A percentile compares a stretch with the other conserved stretches of the same genome.
phyloP scores from a whole-genome alignment of 2,888 invertebrate genomes.

The Drosophila trichaetosa region DNA sequence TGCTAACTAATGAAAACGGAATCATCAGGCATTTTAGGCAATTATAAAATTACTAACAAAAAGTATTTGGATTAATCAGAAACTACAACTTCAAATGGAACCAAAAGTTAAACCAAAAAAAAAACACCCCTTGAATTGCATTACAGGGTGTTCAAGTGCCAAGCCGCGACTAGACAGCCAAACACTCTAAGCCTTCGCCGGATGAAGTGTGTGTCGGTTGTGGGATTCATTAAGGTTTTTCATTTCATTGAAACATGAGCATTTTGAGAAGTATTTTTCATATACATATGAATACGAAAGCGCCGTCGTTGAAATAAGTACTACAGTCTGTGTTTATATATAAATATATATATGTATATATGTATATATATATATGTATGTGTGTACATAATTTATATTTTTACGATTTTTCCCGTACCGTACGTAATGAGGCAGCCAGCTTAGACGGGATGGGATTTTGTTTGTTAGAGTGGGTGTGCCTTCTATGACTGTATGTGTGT shows the following conservation, averaged over 20 bases:
- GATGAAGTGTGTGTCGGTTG: conserved; percentile 29
- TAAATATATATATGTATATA: conserved; percentile 20
- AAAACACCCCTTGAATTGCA: not conserved
- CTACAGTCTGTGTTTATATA: conserved; percentile 7
- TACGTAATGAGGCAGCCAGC: conserved; percentile 61
- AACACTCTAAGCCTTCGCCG: conserved; percentile 26
- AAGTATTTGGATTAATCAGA: not conserved
- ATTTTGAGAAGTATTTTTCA: conserved; percentile 53
- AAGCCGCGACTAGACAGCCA: conserved; percentile 11
- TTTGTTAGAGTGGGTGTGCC: conserved; percentile 21
- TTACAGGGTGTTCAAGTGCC: conserved; percentile 23
- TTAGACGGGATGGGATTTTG: conserved; percentile 45
- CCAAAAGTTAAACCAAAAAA: not conserved
- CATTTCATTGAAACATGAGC: conserved; percentile 65
- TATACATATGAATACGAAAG: conserved; percentile 47
- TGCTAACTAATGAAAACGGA: not conserved
- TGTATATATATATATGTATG: conserved; percentile 20
- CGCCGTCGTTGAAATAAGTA: conserved; percentile 37
- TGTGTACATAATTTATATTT: conserved; percentile 28
- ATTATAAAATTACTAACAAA: not conserved
- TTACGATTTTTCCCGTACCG: conserved; percentile 31
- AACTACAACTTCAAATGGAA: not conserved
- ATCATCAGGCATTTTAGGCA: not conserved
- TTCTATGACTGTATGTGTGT: not conserved
- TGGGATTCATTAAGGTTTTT: conserved; percentile 66